A percentile compares a stretch with the other conserved stretches of the same genome.
phyloP scores from a whole-genome alignment of 92 coral and sea anemone species.

The Umimayanthus chanpuru region DNA sequence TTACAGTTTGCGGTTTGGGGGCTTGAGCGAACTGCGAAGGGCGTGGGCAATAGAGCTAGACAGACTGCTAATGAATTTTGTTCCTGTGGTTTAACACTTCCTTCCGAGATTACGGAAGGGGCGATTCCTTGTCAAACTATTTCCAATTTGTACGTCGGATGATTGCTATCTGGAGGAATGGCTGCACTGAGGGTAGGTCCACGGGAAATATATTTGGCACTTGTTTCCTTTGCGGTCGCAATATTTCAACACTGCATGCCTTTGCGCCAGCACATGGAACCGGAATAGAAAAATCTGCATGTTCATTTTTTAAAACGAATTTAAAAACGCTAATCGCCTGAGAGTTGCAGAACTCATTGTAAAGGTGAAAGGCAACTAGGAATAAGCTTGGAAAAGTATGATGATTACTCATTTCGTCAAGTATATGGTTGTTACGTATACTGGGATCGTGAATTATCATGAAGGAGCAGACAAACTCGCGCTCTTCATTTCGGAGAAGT shows the following conservation, averaged over 20 bases:
- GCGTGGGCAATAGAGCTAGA: not conserved
- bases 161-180: not conserved
- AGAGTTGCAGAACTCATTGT: too few species aligned
- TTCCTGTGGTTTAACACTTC: conserved; percentile 8
- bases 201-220: not conserved
- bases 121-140: conserved; percentile 18
- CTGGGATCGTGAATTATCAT: too few species aligned
- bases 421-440: too few species aligned
- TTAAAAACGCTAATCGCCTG: too few species aligned
- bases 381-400: too few species aligned
- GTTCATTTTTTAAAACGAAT: too few species aligned
- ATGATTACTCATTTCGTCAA: too few species aligned
- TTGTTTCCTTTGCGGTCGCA: conserved; percentile 28
- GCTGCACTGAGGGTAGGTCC: not conserved
- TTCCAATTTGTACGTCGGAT: not conserved
- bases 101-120: conserved; percentile 15
- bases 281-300: not conserved
- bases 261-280: not conserved
- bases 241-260: conserved; percentile 15
- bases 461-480: too few species aligned
- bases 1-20: not conserved
- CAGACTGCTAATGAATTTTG: conserved; percentile 1
- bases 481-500: too few species aligned
- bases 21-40: not conserved
- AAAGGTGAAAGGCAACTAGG: too few species aligned